A percentile compares a stretch with the other conserved stretches of the same genome.
phyloP scores from a whole-genome alignment of 2,113 vertebrate genomes.

The Jacana jacana region DNA sequence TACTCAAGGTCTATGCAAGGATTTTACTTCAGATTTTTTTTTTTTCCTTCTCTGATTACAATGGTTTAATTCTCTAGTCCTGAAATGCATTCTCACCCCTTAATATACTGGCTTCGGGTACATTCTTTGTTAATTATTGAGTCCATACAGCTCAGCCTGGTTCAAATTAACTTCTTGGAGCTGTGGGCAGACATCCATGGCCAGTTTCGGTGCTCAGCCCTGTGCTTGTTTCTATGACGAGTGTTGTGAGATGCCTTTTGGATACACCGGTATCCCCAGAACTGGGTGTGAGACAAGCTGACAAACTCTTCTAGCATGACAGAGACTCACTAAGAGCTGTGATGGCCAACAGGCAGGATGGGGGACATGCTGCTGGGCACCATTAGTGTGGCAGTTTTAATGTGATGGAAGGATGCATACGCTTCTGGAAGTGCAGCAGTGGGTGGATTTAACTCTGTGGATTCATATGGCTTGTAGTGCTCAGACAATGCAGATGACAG shows the following conservation, averaged over 20 bases:
- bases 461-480: background rate
- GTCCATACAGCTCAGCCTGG: background rate
- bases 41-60: constrained; percentile 19
- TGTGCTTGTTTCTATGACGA: background rate
- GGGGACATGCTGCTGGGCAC: background rate
- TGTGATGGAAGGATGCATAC: background rate
- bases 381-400: background rate
- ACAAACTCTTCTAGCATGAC: background rate
- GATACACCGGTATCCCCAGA: background rate
- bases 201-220: background rate
- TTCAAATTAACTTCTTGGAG: constrained; percentile 23
- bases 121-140: constrained; percentile 57
- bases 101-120: constrained; percentile 35
- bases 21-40: background rate
- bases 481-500: background rate
- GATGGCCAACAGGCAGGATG: background rate
- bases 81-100: constrained; percentile 43
- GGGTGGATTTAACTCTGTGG: background rate
- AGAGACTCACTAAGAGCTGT: background rate
- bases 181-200: background rate
- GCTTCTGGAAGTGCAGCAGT: background rate
- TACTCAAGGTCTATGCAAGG: constrained; percentile 59
- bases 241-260: constrained; percentile 18
- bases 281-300: constrained; percentile 3
- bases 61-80: constrained; percentile 38